A percentile compares a stretch with the other conserved stretches of the same genome.
These are phyloP conservation scores for Eulemur rufifrons DNA, from an alignment of 2,113 vertebrate species.

Conservation along the genomic window DNA sequence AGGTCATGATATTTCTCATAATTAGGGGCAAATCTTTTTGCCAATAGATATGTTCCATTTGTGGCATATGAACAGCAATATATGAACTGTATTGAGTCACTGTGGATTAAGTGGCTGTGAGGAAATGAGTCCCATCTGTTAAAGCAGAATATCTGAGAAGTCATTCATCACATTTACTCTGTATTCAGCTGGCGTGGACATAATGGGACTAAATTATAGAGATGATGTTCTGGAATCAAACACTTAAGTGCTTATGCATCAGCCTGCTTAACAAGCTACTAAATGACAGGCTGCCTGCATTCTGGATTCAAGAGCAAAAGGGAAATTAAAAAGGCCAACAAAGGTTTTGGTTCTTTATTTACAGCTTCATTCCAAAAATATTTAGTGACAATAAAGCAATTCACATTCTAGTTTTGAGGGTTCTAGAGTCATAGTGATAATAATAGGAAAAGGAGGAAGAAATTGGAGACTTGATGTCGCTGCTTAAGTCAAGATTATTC, in stretches of 20 bases:
- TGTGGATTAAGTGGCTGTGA: neutral
- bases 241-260: neutral
- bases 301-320: neutral
- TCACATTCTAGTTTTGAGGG: neutral
- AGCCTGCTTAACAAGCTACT: neutral
- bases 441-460: neutral
- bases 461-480: neutral
- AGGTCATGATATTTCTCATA: neutral
- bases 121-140: constrained; percentile 39
- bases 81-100: neutral
- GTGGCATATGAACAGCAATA: neutral
- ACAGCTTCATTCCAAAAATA: constrained; percentile 5
- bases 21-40: neutral
- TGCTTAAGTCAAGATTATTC: neutral
- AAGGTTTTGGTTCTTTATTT: neutral
- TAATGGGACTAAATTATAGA: constrained; percentile 34
- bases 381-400: constrained; percentile 22
- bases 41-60: neutral
- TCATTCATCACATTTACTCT: constrained; percentile 36
- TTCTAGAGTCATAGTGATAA: neutral
- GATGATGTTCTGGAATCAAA: neutral
- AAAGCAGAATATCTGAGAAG: neutral
- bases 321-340: neutral
- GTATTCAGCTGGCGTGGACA: constrained; percentile 7
- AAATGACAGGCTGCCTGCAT: neutral